phyloP scores from a whole-genome alignment of 2,888 invertebrate genomes.

The Caenorhabditis macrosperma region DNA sequence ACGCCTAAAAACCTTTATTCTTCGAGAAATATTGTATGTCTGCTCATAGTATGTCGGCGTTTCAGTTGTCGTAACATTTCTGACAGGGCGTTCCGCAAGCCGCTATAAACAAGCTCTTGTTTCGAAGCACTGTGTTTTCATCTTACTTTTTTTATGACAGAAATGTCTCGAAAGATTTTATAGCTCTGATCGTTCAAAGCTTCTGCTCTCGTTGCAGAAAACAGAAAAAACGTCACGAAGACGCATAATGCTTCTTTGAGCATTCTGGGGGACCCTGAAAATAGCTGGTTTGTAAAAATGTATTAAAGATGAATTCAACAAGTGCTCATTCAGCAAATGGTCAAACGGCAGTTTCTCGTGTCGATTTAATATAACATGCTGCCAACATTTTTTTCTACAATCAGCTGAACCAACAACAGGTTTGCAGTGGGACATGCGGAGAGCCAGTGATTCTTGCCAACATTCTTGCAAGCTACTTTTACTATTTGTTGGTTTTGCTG shows the following conservation, averaged over 20 bases:
- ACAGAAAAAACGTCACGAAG: constrained; percentile 14
- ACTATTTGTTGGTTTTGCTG: constrained; percentile 47
- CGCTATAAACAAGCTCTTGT: constrained; percentile 2
- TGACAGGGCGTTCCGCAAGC: constrained; percentile 20
- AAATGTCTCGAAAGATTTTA: constrained; percentile 36
- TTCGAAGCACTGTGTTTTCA: background rate
- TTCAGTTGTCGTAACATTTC: constrained; percentile 26
- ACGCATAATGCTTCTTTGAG: constrained; percentile 48
- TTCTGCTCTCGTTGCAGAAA: constrained; percentile 13
- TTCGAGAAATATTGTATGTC: constrained; percentile 31
- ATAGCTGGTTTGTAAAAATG: background rate
- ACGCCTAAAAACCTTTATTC: constrained; percentile 43
- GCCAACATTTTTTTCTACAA: constrained; percentile 51
- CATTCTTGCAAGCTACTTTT: constrained; percentile 38
- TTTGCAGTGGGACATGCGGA: constrained; percentile 41
- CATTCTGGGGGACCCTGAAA: constrained; percentile 51
- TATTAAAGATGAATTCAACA: background rate
- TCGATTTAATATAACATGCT: constrained; percentile 51
- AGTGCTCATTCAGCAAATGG: constrained; percentile 24
- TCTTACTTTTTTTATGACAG: constrained; percentile 38
- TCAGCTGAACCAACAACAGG: constrained; percentile 43
- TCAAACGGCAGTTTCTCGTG: constrained; percentile 36
- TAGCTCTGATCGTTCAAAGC: constrained; percentile 25
- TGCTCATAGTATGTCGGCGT: constrained; percentile 26
- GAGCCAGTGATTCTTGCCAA: constrained; percentile 27